Evolutionary conservation across 1,140 invertebrate species (phyloP).

Genomic region (Hyphantria cunea): DNA sequence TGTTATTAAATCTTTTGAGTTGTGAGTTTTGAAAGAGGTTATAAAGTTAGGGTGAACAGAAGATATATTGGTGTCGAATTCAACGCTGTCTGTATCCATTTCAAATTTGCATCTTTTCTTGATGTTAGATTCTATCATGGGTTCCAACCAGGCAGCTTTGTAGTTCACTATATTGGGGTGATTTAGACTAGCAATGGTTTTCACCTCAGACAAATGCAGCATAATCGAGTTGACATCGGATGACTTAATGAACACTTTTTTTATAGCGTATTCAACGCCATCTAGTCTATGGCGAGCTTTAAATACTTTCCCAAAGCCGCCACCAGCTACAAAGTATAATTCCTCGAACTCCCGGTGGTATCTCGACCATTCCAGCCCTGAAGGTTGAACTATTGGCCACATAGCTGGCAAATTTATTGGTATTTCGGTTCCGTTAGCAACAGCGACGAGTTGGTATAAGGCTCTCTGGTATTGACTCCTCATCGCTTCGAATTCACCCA

Average conservation of each 20-base stretch:
- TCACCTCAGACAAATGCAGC: slow-evolving; percentile 88
- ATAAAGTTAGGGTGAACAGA: slow-evolving; percentile 65
- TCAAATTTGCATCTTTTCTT: slow-evolving; percentile 61
- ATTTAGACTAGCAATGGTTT: slow-evolving; percentile 89
- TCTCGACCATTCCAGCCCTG: slow-evolving; percentile 82
- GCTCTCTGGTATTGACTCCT: slow-evolving; percentile 85
- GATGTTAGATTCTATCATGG: slow-evolving; percentile 72
- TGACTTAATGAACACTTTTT: slow-evolving; percentile 88
- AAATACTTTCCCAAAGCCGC: slow-evolving; percentile 88
- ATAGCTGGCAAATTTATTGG: slow-evolving; percentile 68
- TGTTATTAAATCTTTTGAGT: slow-evolving; percentile 66
- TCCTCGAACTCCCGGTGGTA: slow-evolving; percentile 91
- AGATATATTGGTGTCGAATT: slow-evolving; percentile 58
- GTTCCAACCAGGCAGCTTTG: slow-evolving; percentile 92
- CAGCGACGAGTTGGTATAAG: slow-evolving; percentile 83
- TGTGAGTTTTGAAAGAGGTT: slow-evolving; percentile 73
- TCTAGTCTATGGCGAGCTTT: slow-evolving; percentile 87
- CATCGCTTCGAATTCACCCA: slow-evolving; percentile 85
- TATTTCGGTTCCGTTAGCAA: slow-evolving; percentile 80
- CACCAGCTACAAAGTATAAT: slow-evolving; percentile 86
- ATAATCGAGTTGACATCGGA: slow-evolving; percentile 83
- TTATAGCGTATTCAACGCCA: slow-evolving; percentile 90
- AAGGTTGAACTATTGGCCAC: slow-evolving; percentile 74
- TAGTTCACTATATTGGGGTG: slow-evolving; percentile 93
- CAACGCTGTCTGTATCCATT: slow-evolving; percentile 68